Evolutionary conservation across 2,888 invertebrate species (phyloP), one percentile per base, ranked within the genome.

Genomic region (Tethea ocularis): DNA sequence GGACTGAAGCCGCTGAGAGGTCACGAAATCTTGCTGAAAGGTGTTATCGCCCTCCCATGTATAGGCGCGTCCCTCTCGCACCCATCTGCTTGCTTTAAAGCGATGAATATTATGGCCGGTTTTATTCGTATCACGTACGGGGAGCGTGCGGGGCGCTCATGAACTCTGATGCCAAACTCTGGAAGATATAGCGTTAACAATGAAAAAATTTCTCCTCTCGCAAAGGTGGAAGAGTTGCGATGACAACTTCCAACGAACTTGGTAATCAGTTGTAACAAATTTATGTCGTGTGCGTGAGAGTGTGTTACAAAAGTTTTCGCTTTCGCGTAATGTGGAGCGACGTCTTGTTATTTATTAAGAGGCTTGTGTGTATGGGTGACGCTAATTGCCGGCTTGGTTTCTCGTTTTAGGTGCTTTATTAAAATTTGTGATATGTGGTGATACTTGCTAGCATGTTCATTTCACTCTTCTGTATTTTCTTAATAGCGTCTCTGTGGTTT

Each of bases 1-100:
- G 86, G 88, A 86, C 90, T 86, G 88, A 87, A 91, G 87, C 87
- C 84, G 90, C 83, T 91, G 93, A 93, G 90, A 93, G 92, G 93
- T 92, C 93, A 92, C 93, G 91, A 86, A 91, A 87, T 91, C 91
- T 91, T 87, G 87, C 86, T 79, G 83, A 84, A 83, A 82, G 80
- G 71, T 64, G 62, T 56, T 66, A 59, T 81, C 84, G 73, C 80
- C 67, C 69, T 90, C 78, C 58, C 51, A 60, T 79, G 70, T 80
- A 85, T 82, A 71, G 65, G 64, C 60, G 64, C 66, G 74, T 91
- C 91, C 66, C 79, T 67, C 57, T 89, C 83, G 41, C 83, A 73
- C 88, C 72, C 82, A 78, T 74, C 78, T 75, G 71, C 80, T 77
- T 75, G 87, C 83, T 89, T 89, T 87, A 88, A 90, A 91, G 81